Evolutionary conservation across 2,797 vertebrate genomes (phyloP).

Genomic region (Novumbra hubbsi): DNA sequence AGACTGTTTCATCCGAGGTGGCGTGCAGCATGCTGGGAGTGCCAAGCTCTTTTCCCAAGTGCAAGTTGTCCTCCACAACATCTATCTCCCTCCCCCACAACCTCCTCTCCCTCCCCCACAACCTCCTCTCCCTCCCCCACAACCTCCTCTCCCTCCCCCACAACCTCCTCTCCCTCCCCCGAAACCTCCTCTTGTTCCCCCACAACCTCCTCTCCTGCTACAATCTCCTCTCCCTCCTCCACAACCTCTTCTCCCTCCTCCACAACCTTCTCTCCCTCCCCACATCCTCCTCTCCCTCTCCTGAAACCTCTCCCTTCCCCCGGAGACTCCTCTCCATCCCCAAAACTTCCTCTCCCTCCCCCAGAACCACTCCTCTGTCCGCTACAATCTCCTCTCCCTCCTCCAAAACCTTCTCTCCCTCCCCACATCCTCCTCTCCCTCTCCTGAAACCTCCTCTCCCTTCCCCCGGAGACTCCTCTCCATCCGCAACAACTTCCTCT

Average conservation of each 20-base stretch:
- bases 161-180: too few species aligned
- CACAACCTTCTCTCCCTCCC: not conserved
- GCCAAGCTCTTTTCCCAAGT: constrained; percentile 10
- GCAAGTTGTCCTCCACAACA: not conserved
- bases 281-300: not conserved
- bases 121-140: too few species aligned
- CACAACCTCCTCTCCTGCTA: not conserved
- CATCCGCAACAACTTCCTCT: not conserved
- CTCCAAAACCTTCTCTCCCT: not conserved
- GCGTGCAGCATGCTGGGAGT: constrained; percentile 41
- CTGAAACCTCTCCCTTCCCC: too few species aligned
- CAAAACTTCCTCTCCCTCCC: too few species aligned
- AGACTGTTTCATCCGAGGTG: constrained; percentile 34
- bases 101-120: not conserved
- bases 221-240: too few species aligned
- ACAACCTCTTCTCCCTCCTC: not conserved
- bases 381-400: not conserved
- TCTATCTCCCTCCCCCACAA: not conserved
- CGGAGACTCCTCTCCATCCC: too few species aligned
- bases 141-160: too few species aligned
- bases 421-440: too few species aligned
- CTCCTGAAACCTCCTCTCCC: too few species aligned
- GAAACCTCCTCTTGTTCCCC: too few species aligned
- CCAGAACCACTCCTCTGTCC: too few species aligned
- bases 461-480: too few species aligned